Conservation (phyloP, 2,888 invertebrate genomes). For the Drosophila picticornis region DNA sequence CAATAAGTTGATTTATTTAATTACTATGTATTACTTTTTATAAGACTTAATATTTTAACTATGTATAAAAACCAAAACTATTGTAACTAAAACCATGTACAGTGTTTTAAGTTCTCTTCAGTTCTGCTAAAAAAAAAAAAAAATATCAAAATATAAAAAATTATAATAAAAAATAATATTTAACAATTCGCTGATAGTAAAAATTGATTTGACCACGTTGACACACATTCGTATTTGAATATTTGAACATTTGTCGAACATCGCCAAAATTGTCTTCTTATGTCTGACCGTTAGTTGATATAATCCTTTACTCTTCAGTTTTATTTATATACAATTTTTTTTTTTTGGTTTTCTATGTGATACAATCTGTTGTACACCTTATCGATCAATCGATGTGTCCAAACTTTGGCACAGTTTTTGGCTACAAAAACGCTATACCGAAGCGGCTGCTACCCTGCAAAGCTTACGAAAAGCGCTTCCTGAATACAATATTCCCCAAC, state of each 20-base stretch:
- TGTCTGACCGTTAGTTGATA: conserved; percentile 41
- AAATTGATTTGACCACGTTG: conserved; percentile 74
- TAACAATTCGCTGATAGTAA: conserved; percentile 67
- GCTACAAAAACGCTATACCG: conserved; percentile 31
- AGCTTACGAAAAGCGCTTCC: conserved; percentile 48
- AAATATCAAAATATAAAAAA: conserved; percentile 37
- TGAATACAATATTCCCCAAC: conserved; percentile 27
- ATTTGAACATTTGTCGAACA: conserved; percentile 62
- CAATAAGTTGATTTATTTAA: conserved; percentile 17
- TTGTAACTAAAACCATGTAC: conserved; percentile 68
- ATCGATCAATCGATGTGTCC: conserved; percentile 27
- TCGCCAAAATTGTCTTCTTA: conserved; percentile 56
- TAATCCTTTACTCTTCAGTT: conserved; percentile 32
- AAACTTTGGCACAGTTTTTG: conserved; percentile 34
- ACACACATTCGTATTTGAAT: conserved; percentile 78
- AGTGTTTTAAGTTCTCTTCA: conserved; percentile 71
- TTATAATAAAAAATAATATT: conserved; percentile 35
- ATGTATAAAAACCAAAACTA: conserved; percentile 54
- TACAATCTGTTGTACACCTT: conserved; percentile 13
- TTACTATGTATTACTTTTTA: conserved; percentile 52
- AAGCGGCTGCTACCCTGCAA: conserved; percentile 65
- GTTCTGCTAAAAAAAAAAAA: conserved; percentile 61
- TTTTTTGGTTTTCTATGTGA: conserved; percentile 17
- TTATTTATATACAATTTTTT: conserved; percentile 13
- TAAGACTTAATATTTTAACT: conserved; percentile 64